Percentiles rank a stretch among this genome's conserved stretches.
phyloP scores from a whole-genome alignment of 2,113 vertebrate species.

The Pseudois nayaur region DNA sequence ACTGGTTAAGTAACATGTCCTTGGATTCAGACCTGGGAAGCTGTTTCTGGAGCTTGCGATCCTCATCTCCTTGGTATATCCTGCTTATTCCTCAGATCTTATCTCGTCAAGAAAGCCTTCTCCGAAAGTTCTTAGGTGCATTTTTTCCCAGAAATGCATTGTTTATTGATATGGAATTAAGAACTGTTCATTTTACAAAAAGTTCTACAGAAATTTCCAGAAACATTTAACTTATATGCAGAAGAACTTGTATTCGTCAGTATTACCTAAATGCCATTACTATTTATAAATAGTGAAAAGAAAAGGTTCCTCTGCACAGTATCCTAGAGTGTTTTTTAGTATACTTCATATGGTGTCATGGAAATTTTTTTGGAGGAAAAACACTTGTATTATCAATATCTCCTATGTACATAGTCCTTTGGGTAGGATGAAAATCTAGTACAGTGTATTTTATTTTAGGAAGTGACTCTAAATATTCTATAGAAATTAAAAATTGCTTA shows the following conservation, averaged over 20 bases:
- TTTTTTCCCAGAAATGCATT: constrained; percentile 7
- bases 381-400: neutral
- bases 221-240: neutral
- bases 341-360: neutral
- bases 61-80: neutral
- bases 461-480: constrained; percentile 21
- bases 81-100: neutral
- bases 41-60: neutral
- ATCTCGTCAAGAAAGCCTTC: neutral
- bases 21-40: neutral
- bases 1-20: neutral
- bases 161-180: neutral
- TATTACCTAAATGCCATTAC: neutral
- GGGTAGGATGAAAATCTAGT: neutral
- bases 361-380: neutral
- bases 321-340: neutral
- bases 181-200: neutral
- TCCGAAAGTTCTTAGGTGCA: neutral
- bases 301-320: neutral
- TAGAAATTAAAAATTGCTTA: constrained; percentile 17
- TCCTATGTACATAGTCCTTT: neutral
- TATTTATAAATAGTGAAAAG: neutral
- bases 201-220: neutral
- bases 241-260: neutral
- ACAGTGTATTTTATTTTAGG: neutral